Evolutionary conservation across 2,113 vertebrate genomes (phyloP).

Genomic region (Xiphophorus maculatus): DNA sequence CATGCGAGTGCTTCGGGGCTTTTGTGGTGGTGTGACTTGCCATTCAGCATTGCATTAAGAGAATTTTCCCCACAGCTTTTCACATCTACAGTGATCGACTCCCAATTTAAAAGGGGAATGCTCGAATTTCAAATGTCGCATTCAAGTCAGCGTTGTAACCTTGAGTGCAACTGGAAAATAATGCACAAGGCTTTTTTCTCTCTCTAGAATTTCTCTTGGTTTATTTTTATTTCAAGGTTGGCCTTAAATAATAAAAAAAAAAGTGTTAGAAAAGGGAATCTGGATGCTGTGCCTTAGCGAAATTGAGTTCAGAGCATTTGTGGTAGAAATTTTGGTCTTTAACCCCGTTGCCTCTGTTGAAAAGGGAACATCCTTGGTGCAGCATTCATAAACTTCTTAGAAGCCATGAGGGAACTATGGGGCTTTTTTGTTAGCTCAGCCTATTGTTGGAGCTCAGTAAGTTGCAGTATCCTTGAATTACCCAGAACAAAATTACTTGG

Average conservation of each 20-base stretch:
- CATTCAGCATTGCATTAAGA: slow-evolving; percentile 65
- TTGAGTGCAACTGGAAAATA: slow-evolving; percentile 64
- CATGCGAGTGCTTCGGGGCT: slow-evolving; percentile 53
- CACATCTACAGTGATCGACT: slow-evolving; percentile 51
- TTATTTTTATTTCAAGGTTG: slow-evolving; percentile 65
- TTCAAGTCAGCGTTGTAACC: slow-evolving; percentile 69
- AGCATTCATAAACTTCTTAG: slow-evolving; percentile 71
- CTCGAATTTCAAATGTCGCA: slow-evolving; percentile 57
- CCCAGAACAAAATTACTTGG: slow-evolving; percentile 45
- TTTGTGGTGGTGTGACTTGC: slow-evolving; percentile 69
- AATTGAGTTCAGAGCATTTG: slow-evolving; percentile 72
- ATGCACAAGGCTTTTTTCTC: slow-evolving; percentile 44
- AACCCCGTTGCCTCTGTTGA: slow-evolving; percentile 61
- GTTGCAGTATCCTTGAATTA: slow-evolving; percentile 66
- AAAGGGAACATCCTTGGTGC: slow-evolving; percentile 72
- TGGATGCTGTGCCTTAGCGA: slow-evolving; percentile 55
- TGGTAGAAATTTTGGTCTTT: slow-evolving; percentile 67
- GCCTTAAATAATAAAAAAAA: slow-evolving; percentile 34
- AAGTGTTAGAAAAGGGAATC: slow-evolving; percentile 47
- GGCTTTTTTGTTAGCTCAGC: slow-evolving; percentile 58
- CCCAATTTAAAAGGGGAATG: slow-evolving; percentile 59
- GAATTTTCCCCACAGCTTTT: slow-evolving; percentile 58
- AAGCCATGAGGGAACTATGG: slow-evolving; percentile 57
- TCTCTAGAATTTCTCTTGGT: slow-evolving; percentile 56
- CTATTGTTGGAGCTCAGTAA: slow-evolving; percentile 64